phyloP scores from a whole-genome alignment of 2,888 invertebrate genomes.

The Eupithecia subumbrata region DNA sequence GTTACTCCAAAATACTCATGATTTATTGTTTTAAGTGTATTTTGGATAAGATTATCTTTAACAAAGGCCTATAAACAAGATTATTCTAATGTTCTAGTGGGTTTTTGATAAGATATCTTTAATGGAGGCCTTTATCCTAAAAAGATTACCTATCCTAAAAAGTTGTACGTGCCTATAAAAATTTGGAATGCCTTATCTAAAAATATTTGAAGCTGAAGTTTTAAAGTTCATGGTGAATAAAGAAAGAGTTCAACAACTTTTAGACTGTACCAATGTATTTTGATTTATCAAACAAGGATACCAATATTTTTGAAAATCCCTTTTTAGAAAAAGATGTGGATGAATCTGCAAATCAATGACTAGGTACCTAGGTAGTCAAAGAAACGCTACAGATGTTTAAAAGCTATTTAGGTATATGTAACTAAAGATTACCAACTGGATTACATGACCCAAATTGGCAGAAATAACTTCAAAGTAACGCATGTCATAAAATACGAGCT shows the following conservation, averaged over 20 bases:
- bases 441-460: constrained; percentile 33
- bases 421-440: background rate
- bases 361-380: background rate
- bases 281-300: background rate
- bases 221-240: constrained; percentile 4
- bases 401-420: background rate
- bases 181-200: background rate
- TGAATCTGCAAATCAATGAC: background rate
- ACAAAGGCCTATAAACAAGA: background rate
- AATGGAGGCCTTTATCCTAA: background rate
- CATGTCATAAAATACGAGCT: constrained; percentile 33
- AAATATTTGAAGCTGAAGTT: background rate
- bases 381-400: background rate
- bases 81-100: background rate
- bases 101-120: background rate
- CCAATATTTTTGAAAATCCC: background rate
- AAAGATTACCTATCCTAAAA: background rate
- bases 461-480: constrained; percentile 27
- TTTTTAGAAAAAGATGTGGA: background rate
- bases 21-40: background rate
- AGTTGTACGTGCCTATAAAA: no score
- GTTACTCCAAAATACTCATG: background rate
- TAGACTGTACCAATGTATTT: background rate
- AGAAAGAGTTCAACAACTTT: constrained; percentile 7
- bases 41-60: background rate